Evolutionary conservation across 1,140 invertebrate genomes (phyloP), one percentile per base, ranked within the genome.

Genomic region (Aphis craccivora): DNA sequence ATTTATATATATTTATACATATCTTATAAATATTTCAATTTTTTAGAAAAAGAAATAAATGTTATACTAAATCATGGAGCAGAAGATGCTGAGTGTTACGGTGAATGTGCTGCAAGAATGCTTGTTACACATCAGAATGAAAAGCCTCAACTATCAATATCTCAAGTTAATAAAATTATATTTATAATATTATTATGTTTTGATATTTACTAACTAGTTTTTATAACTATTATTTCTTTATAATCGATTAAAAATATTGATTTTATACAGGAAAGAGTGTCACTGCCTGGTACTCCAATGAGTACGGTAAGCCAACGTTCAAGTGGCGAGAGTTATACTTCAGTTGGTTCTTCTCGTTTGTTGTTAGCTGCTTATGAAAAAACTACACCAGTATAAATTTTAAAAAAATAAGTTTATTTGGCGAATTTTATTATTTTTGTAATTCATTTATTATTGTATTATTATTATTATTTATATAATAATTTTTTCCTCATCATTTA

Each of bases 281-380:
- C 94, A 18, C 89, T 95, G 55, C 43, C 95, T 94, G 97, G 97
- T 88, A 97, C 97, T 35, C 97, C 97, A 7, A 95, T 97, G 60
- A 96, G 96, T 89, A 95, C 96, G 93, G 96, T 96, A 5, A 97
- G 96, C 94, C 96, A 97, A 94, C 96, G 97, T 91, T 97, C 97
- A 94, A 97, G 97, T 91, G 96, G 96, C 90, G 97, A 97, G 94
- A 97, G 97, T 94, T 97, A 97, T 95, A 97, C 97, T 94, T 97
- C 97, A 25, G 96, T 96, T 89, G 97, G 97, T 20, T 97, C 97
- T 76, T 97, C 97, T 4, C 96, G 96, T 51, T 96, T 97, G 94
- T 95, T 97, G 93, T 95, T 97, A 53, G 95, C 96, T 37, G 76
- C 93, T 83, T 89, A 89, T 89, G 93, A 89, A 90, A 90, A 93